A percentile compares a stretch with the other conserved stretches of the same genome.
Evolutionary conservation across 2,888 invertebrate species (phyloP).

Genomic region (Peribatodes rhomboidaria): DNA sequence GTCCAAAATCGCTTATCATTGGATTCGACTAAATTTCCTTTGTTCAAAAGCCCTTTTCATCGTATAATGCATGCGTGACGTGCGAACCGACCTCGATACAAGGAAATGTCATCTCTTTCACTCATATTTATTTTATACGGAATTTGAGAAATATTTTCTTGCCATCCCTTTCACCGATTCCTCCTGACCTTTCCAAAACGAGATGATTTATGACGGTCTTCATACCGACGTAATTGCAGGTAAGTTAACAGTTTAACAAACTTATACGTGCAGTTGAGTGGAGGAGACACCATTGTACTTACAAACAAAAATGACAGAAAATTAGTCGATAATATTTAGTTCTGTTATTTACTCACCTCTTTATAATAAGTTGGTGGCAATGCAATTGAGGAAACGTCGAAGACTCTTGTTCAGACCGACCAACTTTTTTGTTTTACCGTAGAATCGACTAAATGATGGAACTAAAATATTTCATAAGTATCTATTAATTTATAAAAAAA

Average conservation of each 20-base stretch:
- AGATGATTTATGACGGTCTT: slow-evolving; percentile 34
- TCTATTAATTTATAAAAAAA: neutral
- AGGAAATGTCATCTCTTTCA: slow-evolving; percentile 52
- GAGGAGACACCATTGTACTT: neutral
- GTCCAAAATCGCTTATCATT: slow-evolving; percentile 38
- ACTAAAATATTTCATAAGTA: neutral
- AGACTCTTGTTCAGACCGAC: slow-evolving; percentile 17
- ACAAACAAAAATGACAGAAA: neutral
- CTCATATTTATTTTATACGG: slow-evolving; percentile 27
- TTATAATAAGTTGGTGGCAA: neutral
- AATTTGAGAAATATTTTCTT: slow-evolving; percentile 39
- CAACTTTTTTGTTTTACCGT: slow-evolving; percentile 3
- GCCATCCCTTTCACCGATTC: slow-evolving; percentile 47
- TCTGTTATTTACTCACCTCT: neutral
- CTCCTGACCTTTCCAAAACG: slow-evolving; percentile 44
- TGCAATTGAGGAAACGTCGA: slow-evolving; percentile 42
- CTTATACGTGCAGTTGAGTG: neutral
- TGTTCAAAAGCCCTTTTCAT: slow-evolving; percentile 64
- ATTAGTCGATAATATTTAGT: neutral
- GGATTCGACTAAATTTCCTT: slow-evolving; percentile 51
- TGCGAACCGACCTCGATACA: slow-evolving; percentile 61
- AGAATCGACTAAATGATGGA: neutral
- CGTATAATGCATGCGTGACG: slow-evolving; percentile 61
- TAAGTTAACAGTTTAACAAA: neutral
- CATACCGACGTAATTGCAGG: slow-evolving; percentile 24